Conservation (phyloP, 2,113 vertebrate species). For the Hippocampus comes region DNA sequence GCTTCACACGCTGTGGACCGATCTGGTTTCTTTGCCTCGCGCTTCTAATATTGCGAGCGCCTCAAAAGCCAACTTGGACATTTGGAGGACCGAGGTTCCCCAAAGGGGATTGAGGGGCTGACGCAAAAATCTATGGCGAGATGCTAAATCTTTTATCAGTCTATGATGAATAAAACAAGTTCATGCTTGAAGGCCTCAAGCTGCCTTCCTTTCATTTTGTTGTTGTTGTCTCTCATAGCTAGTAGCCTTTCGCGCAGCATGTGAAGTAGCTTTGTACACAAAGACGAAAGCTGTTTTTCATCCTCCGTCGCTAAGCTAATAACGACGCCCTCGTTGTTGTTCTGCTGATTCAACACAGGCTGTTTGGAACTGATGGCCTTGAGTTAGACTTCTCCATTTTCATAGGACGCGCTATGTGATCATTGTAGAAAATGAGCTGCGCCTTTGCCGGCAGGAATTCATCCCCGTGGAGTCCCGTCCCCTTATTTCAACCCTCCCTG, state of each 20-base stretch:
- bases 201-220: background rate
- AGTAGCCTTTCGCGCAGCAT: background rate
- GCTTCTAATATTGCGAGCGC: conserved; percentile 16
- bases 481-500: conserved; percentile 35
- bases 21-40: conserved; percentile 39
- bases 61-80: conserved; percentile 27
- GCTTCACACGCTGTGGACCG: conserved; percentile 25
- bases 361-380: conserved; percentile 15
- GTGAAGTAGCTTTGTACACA: background rate
- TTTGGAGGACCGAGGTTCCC: conserved; percentile 33
- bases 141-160: background rate
- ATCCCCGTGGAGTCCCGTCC: conserved; percentile 15
- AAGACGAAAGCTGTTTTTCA: background rate
- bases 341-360: background rate
- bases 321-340: background rate
- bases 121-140: conserved; percentile 18
- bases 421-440: conserved; percentile 40
- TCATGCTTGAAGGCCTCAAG: conserved; percentile 3
- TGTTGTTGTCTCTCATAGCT: background rate
- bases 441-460: conserved; percentile 19
- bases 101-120: background rate
- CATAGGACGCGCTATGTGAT: conserved; percentile 29
- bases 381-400: conserved; percentile 13
- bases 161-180: conserved; percentile 16
- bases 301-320: background rate